Conservation (phyloP, 2,888 invertebrate genomes). For the Cantharis rufa region DNA sequence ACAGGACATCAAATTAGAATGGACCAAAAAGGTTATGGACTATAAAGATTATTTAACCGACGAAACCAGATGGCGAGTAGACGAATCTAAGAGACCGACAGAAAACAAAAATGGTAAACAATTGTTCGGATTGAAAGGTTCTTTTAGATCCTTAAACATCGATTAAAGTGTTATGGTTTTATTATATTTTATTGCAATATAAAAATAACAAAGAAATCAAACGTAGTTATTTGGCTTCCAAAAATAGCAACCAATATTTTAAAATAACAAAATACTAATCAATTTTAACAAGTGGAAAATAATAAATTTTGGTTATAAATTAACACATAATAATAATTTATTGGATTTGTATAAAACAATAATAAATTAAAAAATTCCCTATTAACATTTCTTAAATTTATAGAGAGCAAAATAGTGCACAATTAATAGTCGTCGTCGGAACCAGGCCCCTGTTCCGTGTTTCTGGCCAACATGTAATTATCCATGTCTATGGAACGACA, state of each 20-base stretch:
- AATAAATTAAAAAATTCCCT: background rate
- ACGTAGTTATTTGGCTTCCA: background rate
- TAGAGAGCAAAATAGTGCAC: conserved; percentile 1
- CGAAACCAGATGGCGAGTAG: conserved; percentile 64
- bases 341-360: background rate
- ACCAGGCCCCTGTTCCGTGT: conserved; percentile 56
- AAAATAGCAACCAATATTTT: background rate
- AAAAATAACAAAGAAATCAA: background rate
- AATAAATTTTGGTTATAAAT: background rate
- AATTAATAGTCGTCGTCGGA: conserved; percentile 57
- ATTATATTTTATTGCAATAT: background rate
- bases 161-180: conserved; percentile 53
- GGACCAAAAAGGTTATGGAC: conserved; percentile 64
- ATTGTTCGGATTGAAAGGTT: conserved; percentile 58
- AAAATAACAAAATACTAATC: background rate
- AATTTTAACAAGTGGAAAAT: background rate
- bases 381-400: background rate
- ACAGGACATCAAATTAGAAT: conserved; percentile 63
- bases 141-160: conserved; percentile 62
- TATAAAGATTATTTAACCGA: conserved; percentile 61
- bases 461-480: conserved; percentile 69
- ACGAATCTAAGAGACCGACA: conserved; percentile 59
- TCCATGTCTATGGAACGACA: conserved; percentile 72
- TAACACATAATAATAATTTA: background rate
- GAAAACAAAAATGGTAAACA: conserved; percentile 49